Conservation (phyloP, 2,113 vertebrate genomes). For the Papio anubis region DNA sequence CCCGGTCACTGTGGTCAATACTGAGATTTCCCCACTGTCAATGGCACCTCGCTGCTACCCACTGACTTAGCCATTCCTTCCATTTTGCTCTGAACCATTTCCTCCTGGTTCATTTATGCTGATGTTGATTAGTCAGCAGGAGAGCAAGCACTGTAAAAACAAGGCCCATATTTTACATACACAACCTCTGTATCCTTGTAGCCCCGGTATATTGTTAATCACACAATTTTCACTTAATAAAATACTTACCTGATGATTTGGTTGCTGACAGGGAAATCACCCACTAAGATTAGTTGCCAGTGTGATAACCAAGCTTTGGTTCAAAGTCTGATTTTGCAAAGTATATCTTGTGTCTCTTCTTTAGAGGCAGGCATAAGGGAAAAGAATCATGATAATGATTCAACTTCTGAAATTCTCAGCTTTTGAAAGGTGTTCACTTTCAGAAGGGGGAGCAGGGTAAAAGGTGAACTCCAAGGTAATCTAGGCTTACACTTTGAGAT, state of each 20-base stretch:
- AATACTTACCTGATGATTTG: background rate
- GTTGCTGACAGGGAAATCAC: background rate
- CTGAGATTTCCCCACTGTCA: background rate
- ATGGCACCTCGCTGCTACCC: no score
- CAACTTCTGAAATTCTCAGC: background rate
- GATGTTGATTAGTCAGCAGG: background rate
- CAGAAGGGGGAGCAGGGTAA: background rate
- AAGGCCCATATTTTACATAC: background rate
- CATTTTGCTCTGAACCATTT: background rate
- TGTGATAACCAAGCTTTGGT: background rate
- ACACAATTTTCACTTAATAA: background rate
- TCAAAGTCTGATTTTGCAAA: background rate
- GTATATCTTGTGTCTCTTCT: background rate
- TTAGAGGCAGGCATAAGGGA: background rate
- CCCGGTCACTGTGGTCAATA: background rate
- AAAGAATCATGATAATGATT: background rate
- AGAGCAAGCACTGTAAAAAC: background rate
- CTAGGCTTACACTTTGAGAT: background rate
- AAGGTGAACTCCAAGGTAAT: background rate
- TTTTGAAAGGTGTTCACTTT: background rate
- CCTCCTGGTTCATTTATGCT: background rate
- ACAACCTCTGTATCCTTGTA: background rate
- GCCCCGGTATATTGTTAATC: background rate
- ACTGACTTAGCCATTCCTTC: background rate
- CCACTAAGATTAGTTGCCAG: background rate